Percentiles rank a stretch among this genome's conserved stretches.
Conservation (phyloP, 2,113 vertebrate genomes). For the Eclectus roratus region DNA sequence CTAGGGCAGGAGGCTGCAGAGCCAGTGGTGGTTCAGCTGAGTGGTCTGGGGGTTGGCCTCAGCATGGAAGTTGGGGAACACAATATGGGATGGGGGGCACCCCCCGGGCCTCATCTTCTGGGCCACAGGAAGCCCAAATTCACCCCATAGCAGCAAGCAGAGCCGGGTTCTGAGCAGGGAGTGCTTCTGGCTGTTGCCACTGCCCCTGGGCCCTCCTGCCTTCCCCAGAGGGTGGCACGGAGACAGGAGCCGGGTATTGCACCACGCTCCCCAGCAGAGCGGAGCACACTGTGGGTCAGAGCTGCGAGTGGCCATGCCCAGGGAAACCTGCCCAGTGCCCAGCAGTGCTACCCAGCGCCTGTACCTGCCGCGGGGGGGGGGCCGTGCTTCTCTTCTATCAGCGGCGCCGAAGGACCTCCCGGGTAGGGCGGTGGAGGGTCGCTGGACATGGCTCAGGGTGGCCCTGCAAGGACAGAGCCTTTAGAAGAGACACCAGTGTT, state of each 20-base stretch:
- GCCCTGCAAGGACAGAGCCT: constrained; percentile 31
- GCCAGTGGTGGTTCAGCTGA: neutral
- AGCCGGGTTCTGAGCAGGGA: neutral
- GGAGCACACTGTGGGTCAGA: neutral
- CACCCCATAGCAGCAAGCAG: neutral
- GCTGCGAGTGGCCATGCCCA: neutral
- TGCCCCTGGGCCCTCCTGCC: neutral
- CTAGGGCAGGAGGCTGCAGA: neutral
- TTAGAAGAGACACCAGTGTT: neutral
- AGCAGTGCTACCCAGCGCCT: neutral
- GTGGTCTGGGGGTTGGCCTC: neutral
- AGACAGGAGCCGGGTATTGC: accelerated
- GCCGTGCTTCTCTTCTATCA: constrained; percentile 90
- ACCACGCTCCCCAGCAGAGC: neutral
- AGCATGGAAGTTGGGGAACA: neutral
- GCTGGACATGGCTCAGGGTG: constrained; percentile 81
- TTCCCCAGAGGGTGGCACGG: accelerated
- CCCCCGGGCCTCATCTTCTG: neutral
- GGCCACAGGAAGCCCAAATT: neutral
- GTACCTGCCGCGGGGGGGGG: constrained; percentile 79
- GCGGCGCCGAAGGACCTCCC: constrained; percentile 88
- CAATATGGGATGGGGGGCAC: accelerated
- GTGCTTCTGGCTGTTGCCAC: neutral
- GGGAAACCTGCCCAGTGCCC: neutral
- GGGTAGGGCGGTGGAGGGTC: constrained; percentile 96